Evolutionary conservation across 2,113 vertebrate genomes (phyloP), one percentile per base, ranked within the genome.

Genomic region (Calypte anna): DNA sequence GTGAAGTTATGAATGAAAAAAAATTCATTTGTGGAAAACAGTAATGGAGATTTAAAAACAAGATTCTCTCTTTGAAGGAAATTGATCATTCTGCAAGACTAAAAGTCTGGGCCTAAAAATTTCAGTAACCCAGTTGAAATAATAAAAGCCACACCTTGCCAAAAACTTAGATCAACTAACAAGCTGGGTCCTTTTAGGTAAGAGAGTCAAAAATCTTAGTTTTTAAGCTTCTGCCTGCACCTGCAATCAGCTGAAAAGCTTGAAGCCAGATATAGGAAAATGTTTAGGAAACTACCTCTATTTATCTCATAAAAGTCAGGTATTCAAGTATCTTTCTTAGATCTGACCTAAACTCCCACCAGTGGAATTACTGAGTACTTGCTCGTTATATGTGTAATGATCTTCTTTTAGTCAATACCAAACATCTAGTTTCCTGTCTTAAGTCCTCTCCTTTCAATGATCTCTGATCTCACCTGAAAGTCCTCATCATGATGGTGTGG

Each of bases 401-500:
- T 12, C 16, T 86, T 12, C 16, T 86, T 88, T 33, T 31, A 61
- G 12, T 23, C 6, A 76, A 27, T 55, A 59, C 6, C 1, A 1
- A 44, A 66, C 9, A 46, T 9, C 7, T 40, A 38, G 0, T 1
- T 27, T 89, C 12, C 38, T 63, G 84, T 77, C 22, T 0, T 22
- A 31, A 58, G 1, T 79, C 22, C 2, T 33, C 4, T 51, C 61
- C 13, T 4, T 90, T 85, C 63, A 54, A 7, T 36, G 43, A 33
- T 53, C 40, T 90, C 10, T 36, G 43, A 36, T 53, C 40, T 90
- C 76, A 6, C 21, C 27, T 54, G 10, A 28, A 90, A 66, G 23
- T 68, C 9, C 14, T 55, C 6, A 3, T 30, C 3, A 1, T 72
- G 8, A 24, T 3, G 0, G 12, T 40, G 14, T 55, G 28, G 10